Percentiles rank a stretch among this genome's conserved stretches.
phyloP scores from a whole-genome alignment of 2,888 invertebrate species.

The Kuschelorhynchus macadamiae region DNA sequence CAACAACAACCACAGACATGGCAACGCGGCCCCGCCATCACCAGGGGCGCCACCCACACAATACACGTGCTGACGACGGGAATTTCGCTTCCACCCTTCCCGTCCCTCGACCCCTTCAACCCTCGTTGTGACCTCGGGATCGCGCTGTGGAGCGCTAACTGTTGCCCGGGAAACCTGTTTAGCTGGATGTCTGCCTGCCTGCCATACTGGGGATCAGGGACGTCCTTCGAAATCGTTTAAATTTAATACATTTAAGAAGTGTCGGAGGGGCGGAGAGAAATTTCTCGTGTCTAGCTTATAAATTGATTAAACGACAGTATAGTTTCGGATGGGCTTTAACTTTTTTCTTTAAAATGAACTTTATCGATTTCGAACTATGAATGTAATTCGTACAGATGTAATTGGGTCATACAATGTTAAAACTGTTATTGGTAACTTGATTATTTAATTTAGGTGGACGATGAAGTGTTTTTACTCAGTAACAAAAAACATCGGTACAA shows the following conservation, averaged over 20 bases:
- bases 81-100: conserved; percentile 34
- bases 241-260: conserved; percentile 18
- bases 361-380: too few relatives aligned
- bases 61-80: conserved; percentile 49
- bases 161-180: conserved; percentile 53
- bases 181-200: conserved; percentile 43
- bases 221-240: conserved; percentile 41
- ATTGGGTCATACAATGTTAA: too few relatives aligned
- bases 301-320: too few relatives aligned
- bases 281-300: too few relatives aligned
- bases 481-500: too few relatives aligned
- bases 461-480: too few relatives aligned
- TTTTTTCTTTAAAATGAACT: too few relatives aligned
- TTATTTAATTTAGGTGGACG: too few relatives aligned
- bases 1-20: conserved; percentile 10
- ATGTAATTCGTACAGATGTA: too few relatives aligned
- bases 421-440: too few relatives aligned
- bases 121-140: conserved; percentile 45
- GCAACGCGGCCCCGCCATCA: conserved; percentile 20
- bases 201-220: conserved; percentile 36
- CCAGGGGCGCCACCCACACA: conserved; percentile 39
- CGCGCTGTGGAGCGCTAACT: conserved; percentile 42
- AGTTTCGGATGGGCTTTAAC: too few relatives aligned
- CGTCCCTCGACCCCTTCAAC: conserved; percentile 17
- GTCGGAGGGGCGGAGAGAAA: too few relatives aligned